Evolutionary conservation across 30 jellyfish, hydroid and myxozoan species (phyloP).

Genomic region (Clytia hemisphaerica): DNA sequence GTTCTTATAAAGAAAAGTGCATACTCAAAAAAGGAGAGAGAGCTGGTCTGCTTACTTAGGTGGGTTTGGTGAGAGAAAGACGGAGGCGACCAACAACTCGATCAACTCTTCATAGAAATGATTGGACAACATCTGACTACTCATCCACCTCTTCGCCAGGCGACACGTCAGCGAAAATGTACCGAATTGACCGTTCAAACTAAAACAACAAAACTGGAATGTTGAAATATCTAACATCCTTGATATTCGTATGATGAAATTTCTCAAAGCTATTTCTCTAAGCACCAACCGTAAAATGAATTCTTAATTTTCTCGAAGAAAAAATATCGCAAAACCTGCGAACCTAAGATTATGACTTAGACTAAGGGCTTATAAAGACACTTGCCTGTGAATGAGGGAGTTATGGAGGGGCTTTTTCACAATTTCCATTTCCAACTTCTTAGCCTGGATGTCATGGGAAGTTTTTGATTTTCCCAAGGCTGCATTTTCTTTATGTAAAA

Average conservation of each 20-base stretch:
- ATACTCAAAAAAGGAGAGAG: background rate
- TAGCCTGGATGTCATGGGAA: slow-evolving; percentile 30
- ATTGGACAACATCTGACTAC: slow-evolving; percentile 66
- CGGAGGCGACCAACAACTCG: slow-evolving; percentile 65
- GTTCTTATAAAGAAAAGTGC: background rate
- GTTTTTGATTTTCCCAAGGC: slow-evolving; percentile 21
- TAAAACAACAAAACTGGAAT: background rate
- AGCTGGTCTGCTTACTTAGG: slow-evolving; percentile 52
- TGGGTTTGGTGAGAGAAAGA: slow-evolving; percentile 49
- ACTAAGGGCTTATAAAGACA: background rate
- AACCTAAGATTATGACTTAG: too few relatives aligned
- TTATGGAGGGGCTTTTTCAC: slow-evolving; percentile 74
- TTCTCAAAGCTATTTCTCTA: too few relatives aligned
- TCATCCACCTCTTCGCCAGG: slow-evolving; percentile 66
- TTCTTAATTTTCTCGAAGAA: too few relatives aligned
- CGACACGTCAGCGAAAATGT: slow-evolving; percentile 67
- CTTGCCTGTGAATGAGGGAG: slow-evolving; percentile 61
- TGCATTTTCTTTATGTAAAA: slow-evolving; percentile 30
- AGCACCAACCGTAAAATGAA: too few relatives aligned
- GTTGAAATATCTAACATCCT: too few relatives aligned
- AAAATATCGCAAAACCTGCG: too few relatives aligned
- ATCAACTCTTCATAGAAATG: slow-evolving; percentile 48
- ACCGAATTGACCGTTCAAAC: slow-evolving; percentile 48
- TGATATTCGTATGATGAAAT: too few relatives aligned
- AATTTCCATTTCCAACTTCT: slow-evolving; percentile 37